Conservation (phyloP, 2,797 vertebrate genomes). For the Gymnodraco acuticeps region DNA sequence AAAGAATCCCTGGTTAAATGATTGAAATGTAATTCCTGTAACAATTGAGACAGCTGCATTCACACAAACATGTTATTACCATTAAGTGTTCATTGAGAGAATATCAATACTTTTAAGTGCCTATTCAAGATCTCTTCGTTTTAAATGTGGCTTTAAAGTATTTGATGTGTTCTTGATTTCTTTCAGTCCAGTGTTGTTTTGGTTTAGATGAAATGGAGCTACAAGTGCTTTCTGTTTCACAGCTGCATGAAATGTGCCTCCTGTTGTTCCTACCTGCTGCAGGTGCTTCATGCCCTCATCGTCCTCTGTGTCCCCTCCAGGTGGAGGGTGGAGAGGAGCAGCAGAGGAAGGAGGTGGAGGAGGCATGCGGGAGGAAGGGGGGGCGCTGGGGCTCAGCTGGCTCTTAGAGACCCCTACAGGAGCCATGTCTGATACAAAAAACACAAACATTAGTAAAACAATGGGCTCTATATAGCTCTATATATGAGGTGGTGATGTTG, state of each 20-base stretch:
- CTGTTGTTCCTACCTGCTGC: slow-evolving; percentile 87
- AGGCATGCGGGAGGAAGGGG: slow-evolving; percentile 80
- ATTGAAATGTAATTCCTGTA: too few species aligned
- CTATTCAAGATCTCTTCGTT: too few species aligned
- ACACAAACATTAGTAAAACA: slow-evolving; percentile 44
- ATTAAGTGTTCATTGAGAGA: too few species aligned
- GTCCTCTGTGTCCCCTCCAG: slow-evolving; percentile 92
- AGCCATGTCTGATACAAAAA: slow-evolving; percentile 61
- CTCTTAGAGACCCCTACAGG: slow-evolving; percentile 64
- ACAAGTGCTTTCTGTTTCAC: background rate
- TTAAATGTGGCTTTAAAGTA: too few species aligned
- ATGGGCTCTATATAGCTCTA: slow-evolving; percentile 41
- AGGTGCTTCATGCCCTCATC: slow-evolving; percentile 96
- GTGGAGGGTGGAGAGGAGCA: slow-evolving; percentile 81
- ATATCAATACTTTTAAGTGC: too few species aligned
- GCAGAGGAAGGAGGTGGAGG: slow-evolving; percentile 86
- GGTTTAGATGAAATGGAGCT: too few species aligned
- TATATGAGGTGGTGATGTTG: slow-evolving; percentile 6
- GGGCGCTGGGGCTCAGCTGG: slow-evolving; percentile 76
- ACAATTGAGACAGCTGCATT: too few species aligned
- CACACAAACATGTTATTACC: too few species aligned
- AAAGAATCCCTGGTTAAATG: too few species aligned
- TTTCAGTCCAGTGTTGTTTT: too few species aligned
- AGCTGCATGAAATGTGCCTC: background rate
- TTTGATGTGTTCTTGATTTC: too few species aligned